Percentiles rank a stretch among this genome's conserved stretches.
Evolutionary conservation across 2,797 vertebrate species (phyloP).

Genomic region (Loriculus beryllinus): DNA sequence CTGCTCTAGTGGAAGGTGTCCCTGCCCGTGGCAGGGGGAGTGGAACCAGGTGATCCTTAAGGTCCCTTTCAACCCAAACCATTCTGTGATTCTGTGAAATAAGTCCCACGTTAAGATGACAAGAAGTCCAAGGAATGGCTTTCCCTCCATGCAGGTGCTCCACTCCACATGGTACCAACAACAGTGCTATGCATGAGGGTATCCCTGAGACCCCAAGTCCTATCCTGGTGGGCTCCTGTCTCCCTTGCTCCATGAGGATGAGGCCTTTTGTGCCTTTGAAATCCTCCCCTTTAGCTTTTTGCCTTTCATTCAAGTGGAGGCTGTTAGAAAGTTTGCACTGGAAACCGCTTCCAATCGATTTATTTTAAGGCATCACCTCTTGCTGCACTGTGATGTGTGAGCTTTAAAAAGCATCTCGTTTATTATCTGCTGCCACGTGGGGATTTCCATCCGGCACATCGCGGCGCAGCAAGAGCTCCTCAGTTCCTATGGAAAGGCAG

Average conservation of each 20-base stretch:
- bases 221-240: fast-evolving
- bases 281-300: background rate
- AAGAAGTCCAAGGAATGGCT: background rate
- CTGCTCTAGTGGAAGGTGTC: background rate
- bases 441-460: background rate
- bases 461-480: background rate
- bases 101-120: background rate
- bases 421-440: background rate
- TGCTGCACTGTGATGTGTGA: background rate
- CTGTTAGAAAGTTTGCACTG: constrained; percentile 5
- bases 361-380: constrained; percentile 57
- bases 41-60: background rate
- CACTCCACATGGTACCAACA: fast-evolving
- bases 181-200: background rate
- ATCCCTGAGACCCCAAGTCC: background rate
- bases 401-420: constrained; percentile 47
- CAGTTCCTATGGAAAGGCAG: background rate
- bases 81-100: background rate
- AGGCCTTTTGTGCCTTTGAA: background rate
- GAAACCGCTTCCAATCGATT: constrained; percentile 21
- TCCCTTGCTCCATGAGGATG: fast-evolving
- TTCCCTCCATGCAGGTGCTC: background rate
- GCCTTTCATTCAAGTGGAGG: background rate
- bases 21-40: background rate
- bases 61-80: background rate